Percentiles rank a stretch among this genome's conserved stretches.
These are phyloP conservation scores for Crypturellus tataupa DNA, from an alignment of 2,797 vertebrate genomes.

Conservation along the genomic window DNA sequence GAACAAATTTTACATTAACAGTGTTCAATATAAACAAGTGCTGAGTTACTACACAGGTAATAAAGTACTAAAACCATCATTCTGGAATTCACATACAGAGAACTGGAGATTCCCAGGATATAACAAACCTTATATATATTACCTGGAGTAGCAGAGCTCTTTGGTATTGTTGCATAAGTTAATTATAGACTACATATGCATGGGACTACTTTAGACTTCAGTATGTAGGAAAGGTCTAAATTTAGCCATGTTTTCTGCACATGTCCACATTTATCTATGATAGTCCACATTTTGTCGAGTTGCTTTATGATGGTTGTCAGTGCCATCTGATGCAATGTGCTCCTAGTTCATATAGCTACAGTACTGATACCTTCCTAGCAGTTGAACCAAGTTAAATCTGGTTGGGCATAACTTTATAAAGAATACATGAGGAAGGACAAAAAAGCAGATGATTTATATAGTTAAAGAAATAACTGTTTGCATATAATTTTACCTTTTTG, in stretches of 20 bases:
- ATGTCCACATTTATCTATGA: accelerated
- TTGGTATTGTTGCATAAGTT: not conserved
- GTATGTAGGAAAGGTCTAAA: not conserved
- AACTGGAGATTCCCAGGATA: not conserved
- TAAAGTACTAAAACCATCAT: not conserved
- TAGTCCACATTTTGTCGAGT: not conserved
- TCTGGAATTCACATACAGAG: not conserved
- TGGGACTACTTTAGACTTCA: not conserved
- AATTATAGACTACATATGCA: not conserved
- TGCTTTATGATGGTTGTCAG: accelerated
- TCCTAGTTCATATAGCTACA: not conserved
- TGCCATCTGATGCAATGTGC: not conserved
- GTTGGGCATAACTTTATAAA: not conserved
- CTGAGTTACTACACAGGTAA: not conserved
- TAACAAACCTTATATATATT: not conserved
- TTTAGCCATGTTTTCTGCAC: not conserved
- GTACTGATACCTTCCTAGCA: accelerated
- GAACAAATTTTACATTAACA: not conserved
- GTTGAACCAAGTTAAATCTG: not conserved
- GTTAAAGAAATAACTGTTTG: not conserved
- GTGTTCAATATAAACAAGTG: accelerated
- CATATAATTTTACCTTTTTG: not conserved
- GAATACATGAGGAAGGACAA: constrained; percentile 2
- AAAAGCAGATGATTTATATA: not conserved
- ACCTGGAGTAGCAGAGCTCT: not conserved